A percentile compares a stretch with the other conserved stretches of the same genome.
Evolutionary conservation across 2,113 vertebrate genomes (phyloP).

Genomic region (Eupsittula cactorum): DNA sequence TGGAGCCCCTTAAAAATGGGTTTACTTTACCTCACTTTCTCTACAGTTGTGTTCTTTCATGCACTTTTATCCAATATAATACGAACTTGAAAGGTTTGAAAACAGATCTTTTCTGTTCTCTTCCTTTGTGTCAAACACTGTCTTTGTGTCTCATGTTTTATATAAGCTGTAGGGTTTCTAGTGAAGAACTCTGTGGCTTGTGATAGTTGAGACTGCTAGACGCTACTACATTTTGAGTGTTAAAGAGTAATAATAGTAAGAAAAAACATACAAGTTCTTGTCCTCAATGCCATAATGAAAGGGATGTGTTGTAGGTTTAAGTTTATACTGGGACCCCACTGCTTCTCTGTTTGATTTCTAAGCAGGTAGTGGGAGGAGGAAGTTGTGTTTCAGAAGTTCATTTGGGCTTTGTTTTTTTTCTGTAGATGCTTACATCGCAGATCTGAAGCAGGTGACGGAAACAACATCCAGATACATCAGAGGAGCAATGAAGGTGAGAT

Average conservation of each 20-base stretch:
- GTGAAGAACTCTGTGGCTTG: background rate
- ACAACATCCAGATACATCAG: conserved; percentile 74
- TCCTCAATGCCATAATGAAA: background rate
- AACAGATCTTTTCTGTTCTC: background rate
- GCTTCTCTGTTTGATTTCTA: background rate
- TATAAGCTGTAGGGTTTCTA: background rate
- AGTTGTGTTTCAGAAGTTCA: background rate
- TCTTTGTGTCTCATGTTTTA: background rate
- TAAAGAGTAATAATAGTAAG: background rate
- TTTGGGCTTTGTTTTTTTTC: conserved; percentile 17
- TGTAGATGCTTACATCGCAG: conserved; percentile 70
- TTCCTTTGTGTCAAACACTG: background rate
- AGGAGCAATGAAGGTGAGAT: conserved; percentile 84
- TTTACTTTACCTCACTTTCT: background rate
- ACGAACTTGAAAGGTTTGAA: background rate
- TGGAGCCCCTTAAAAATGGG: background rate
- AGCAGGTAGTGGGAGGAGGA: background rate
- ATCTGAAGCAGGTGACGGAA: conserved; percentile 76
- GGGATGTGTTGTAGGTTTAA: background rate
- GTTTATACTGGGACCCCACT: background rate
- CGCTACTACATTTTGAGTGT: background rate
- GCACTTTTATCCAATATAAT: background rate
- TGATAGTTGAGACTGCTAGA: background rate
- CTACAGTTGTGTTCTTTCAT: background rate
- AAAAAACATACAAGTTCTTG: background rate